Conservation (phyloP, 1,140 invertebrate genomes). For the Belonocnema kinseyi region DNA sequence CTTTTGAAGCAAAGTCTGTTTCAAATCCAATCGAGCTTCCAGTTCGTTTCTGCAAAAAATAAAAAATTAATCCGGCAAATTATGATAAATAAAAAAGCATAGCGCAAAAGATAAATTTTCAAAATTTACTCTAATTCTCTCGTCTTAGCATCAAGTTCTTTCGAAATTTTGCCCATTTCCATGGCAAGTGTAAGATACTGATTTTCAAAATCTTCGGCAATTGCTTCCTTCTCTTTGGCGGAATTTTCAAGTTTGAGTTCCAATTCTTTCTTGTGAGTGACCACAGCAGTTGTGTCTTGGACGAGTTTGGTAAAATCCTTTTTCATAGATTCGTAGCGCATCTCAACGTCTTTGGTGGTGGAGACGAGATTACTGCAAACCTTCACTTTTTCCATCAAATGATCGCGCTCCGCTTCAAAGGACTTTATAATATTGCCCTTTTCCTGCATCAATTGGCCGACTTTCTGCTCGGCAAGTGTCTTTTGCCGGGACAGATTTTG, state of each 20-base stretch:
- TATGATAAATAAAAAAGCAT: too few species aligned
- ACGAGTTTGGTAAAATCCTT: slow-evolving; percentile 16
- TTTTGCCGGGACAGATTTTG: not conserved
- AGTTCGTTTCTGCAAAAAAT: slow-evolving; percentile 28
- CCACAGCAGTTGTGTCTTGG: not conserved
- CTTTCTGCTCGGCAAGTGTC: not conserved
- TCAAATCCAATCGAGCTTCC: slow-evolving; percentile 7
- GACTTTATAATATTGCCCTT: not conserved
- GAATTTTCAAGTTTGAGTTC: slow-evolving; percentile 14
- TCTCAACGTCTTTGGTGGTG: not conserved
- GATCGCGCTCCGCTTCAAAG: not conserved
- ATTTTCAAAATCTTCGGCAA: slow-evolving; percentile 28
- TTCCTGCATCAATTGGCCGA: not conserved
- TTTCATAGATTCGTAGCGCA: not conserved
- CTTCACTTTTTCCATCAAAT: not conserved
- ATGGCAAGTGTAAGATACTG: too few species aligned
- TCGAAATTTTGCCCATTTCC: too few species aligned
- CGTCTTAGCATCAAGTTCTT: not conserved
- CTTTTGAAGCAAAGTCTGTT: slow-evolving; percentile 23
- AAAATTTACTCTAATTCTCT: slow-evolving; percentile 37
- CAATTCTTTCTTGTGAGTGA: slow-evolving; percentile 2
- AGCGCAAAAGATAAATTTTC: too few species aligned
- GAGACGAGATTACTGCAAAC: not conserved
- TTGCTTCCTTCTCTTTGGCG: not conserved
- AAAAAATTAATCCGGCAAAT: not conserved